Evolutionary conservation across 1,140 invertebrate species (phyloP), one percentile per base, ranked within the genome.

Genomic region (Belonocnema kinseyi): DNA sequence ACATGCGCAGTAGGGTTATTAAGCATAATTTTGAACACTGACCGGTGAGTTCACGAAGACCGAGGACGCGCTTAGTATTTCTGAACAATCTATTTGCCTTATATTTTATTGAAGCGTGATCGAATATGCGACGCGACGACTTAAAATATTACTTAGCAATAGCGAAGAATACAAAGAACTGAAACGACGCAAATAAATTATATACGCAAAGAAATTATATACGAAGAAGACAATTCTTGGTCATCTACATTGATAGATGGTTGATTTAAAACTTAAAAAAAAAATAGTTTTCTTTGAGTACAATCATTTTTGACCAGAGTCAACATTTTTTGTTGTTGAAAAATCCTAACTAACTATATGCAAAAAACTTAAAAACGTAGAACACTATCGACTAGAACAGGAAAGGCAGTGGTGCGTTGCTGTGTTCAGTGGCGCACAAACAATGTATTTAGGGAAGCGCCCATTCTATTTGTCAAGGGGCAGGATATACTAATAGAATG

Each of bases 371-470:
- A 75, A 82, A 66, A 56, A 72, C 70, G 76, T 61, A 53, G 78
- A 79, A 82, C 74, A 66, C 1, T 16, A 40, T 33, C 33, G 82
- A 87, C 81, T 82, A 77, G 84, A 86, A 83, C 81, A 83, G 83
- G 84, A 85, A 84, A 89, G 89, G 89, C 89, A 90, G 89, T 90
- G 88, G 88, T 89, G 88, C 86, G 86, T 89, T 90, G 87, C 82
- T 88, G 89, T 81, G 81, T 80, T 89, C 87, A 77, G 72, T 77
- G 74, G 77, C 77, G 58, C 76, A 53, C 74, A 66, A 78, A 53
- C 77, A 61, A 21, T 76, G 53, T 61, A 72, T 78, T 66, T 2
- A 21, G 71, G 5, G 12, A 13, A n/a, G 26, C 71, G 71, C 21
- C 12, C 12, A 13, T 79, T 77, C 77, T 79, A 78, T 72, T 40